Evolutionary conservation across 2,113 vertebrate species (phyloP).

Genomic region (Naja naja): DNA sequence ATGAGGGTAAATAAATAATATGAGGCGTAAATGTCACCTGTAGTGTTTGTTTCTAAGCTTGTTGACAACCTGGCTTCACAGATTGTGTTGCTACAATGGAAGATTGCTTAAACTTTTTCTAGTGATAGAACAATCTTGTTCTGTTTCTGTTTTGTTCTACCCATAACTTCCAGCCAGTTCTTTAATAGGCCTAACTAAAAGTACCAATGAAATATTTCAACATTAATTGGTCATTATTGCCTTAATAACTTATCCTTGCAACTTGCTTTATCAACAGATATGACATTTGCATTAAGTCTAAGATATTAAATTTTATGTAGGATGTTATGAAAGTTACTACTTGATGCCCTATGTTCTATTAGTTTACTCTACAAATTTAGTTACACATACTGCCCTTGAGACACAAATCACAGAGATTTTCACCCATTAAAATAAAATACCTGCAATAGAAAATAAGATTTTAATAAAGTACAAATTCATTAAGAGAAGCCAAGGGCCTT

Average conservation of each 20-base stretch:
- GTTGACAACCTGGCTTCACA: constrained; percentile 49
- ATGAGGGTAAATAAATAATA: constrained; percentile 51
- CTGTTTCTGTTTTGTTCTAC: background rate
- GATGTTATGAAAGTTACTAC: background rate
- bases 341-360: background rate
- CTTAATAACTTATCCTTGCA: constrained; percentile 8
- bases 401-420: background rate
- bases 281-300: background rate
- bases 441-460: background rate
- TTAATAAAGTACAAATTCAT: background rate
- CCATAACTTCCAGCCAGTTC: background rate
- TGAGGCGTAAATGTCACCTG: constrained; percentile 38
- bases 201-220: constrained; percentile 4
- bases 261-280: background rate
- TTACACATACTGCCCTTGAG: background rate
- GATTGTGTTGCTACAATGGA: constrained; percentile 32
- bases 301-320: background rate
- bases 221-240: constrained; percentile 35
- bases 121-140: constrained; percentile 17
- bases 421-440: background rate
- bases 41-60: constrained; percentile 44
- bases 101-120: background rate
- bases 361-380: background rate
- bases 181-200: background rate
- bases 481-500: background rate